phyloP scores from a whole-genome alignment of 2,113 vertebrate genomes.

The Hydrochoerus hydrochaeris region DNA sequence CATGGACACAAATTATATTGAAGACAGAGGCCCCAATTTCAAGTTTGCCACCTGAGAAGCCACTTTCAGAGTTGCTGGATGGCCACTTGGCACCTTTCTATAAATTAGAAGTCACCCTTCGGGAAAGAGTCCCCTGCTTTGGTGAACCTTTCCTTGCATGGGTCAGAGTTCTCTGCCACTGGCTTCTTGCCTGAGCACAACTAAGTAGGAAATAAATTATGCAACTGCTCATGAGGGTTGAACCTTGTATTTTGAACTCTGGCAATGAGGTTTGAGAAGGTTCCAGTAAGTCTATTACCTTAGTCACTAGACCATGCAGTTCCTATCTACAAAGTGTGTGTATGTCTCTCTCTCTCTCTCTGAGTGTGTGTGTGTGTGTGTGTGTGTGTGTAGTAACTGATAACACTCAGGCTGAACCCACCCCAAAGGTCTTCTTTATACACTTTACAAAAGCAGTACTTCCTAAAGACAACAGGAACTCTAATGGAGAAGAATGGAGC shows the following conservation, averaged over 20 bases:
- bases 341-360: no score
- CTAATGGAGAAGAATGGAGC: background rate
- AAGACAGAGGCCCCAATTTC: background rate
- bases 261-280: background rate
- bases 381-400: background rate
- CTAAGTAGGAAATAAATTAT: background rate
- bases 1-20: background rate
- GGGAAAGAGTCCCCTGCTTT: background rate
- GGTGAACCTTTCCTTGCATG: background rate
- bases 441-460: background rate
- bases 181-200: background rate
- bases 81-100: background rate
- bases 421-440: background rate
- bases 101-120: background rate
- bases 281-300: background rate
- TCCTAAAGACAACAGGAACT: constrained; percentile 15
- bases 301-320: background rate
- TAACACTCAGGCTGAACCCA: background rate
- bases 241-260: background rate
- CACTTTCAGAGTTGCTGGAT: background rate
- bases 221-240: background rate
- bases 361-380: background rate
- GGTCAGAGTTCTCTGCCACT: background rate
- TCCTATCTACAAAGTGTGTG: background rate
- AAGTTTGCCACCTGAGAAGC: background rate